A percentile compares a stretch with the other conserved stretches of the same genome.
phyloP scores from a whole-genome alignment of 2,113 vertebrate species.

The Psittacula cyanocephala region DNA sequence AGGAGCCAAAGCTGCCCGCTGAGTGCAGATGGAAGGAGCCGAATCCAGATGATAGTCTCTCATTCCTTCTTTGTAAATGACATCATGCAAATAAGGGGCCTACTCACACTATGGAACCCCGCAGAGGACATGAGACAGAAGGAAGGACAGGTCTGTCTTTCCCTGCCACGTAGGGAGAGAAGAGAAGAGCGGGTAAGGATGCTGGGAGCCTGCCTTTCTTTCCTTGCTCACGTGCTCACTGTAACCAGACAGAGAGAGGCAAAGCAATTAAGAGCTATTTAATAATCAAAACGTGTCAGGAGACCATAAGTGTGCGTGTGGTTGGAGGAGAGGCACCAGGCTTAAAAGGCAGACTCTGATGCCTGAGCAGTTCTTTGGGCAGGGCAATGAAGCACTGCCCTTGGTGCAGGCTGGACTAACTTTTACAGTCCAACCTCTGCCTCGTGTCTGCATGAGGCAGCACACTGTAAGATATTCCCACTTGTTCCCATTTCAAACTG shows the following conservation, averaged over 20 bases:
- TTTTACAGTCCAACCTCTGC: background rate
- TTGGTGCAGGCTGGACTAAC: background rate
- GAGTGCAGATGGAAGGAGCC: background rate
- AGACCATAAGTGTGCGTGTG: rapidly evolving
- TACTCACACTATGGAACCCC: background rate
- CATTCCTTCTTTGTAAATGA: background rate
- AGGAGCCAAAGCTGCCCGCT: background rate
- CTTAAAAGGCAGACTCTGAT: background rate
- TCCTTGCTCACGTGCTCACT: background rate
- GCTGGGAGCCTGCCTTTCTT: background rate
- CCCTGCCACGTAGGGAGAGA: background rate
- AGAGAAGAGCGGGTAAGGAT: background rate
- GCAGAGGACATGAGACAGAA: background rate
- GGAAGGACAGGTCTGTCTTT: background rate
- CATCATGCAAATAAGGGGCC: background rate
- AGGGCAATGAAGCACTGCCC: background rate
- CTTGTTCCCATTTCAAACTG: background rate
- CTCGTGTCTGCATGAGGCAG: background rate
- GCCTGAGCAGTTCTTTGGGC: background rate
- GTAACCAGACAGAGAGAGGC: background rate
- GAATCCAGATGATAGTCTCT: background rate
- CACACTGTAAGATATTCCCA: background rate
- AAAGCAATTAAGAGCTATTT: background rate
- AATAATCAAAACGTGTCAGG: background rate
- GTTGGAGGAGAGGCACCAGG: background rate